Base-by-base conservation (phyloP, 2,888 invertebrate genomes). In the Physocephala rufipes region DNA sequence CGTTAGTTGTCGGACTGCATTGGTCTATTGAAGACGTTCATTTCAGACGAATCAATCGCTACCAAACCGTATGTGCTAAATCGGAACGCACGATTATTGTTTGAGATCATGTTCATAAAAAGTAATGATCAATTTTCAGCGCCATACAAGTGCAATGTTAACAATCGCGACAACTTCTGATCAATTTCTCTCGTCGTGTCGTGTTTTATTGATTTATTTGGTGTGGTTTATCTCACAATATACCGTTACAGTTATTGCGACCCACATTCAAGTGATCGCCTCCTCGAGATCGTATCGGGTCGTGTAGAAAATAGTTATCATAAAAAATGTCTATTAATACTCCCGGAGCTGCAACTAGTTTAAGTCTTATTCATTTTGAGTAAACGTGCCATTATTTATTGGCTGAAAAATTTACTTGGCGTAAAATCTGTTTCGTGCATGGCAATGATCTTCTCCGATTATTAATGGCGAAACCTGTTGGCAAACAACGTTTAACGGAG, bases 391-490 rank as follows among this genome's bases (percentile, higher is more conserved):
- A n/a, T n/a, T 75, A 81, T 71, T 73, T 80, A 73, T 75, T 80
- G 30, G 58, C 79, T 30, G 92, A 92, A 86, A 91, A 91, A 81
- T n/a, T n/a, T n/a, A 92, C 93, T 86, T 94, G 94, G 94, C 93
- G 93, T 93, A 92, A 92, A 83, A 92, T 93, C 67, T 93, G 93
- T 81, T 92, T 93, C 91, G 90, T 93, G 88, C 91, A 93, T 79
- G 93, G 63, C 26, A 72, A 92, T 30, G 93, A 93, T 83, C 92
- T 93, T 79, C 90, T 92, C 79, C 93, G 93, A 79, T 91, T 92
- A 85, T 93, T 86, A 87, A 93, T 75, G 92, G 93, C 72, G 24
- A 67, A 67, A n/a, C 26, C 58, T 12, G 26, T 58, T 24, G 58
- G 9, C 24, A 7, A 15, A 4, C 26, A 19, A 13, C 19, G 30